Evolutionary conservation across 2,797 vertebrate species (phyloP), one percentile per base, ranked within the genome.

Genomic region (Cyclopterus lumpus): DNA sequence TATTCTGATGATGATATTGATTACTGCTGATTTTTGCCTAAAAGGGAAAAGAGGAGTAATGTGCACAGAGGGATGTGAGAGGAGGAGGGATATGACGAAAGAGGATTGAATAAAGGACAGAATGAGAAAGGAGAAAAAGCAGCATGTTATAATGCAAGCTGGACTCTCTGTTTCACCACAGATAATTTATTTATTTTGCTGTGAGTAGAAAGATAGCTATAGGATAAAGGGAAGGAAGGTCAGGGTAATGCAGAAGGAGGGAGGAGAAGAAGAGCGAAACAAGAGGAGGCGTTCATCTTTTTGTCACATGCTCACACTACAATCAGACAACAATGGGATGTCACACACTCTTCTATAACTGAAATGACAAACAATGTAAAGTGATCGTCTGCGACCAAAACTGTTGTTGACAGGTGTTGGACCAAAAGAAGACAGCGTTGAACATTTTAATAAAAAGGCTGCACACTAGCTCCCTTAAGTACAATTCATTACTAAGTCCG

Each of bases 1-100:
- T 77, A 82, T 61, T 60, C 36, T 58, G 70, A 70, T 86, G 67
- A 71, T 77, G 69, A 75, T 72, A 82, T 80, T 81, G 73, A 88
- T 87, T 82, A 72, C 54, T 67, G 46, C 53, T 76, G 74, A 81
- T 79, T 81, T 81, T 73, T 73, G 54, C 38, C 78, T 46, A 46
- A 81, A 79, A 68, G 68, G 74, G 40, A 63, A 62, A 68, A 28
- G 54, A 86, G 75, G 73, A 71, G 18, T 72, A 65, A 66, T 26
- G 42, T 32, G 36, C 1, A 46, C n/a, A 34, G 42, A 10, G 28
- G 48, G 57, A 67, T 51, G n/a, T 38, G 69, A 67, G 65, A 68
- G 70, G 34, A 62, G 67, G 38, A 57, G 22, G 40, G 55, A 30
- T 42, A 26, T 12, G 64, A 68, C 51, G 44, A 74, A 40, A 46